Conservation (phyloP, 2,113 vertebrate species). For the Pleuronectes platessa region DNA sequence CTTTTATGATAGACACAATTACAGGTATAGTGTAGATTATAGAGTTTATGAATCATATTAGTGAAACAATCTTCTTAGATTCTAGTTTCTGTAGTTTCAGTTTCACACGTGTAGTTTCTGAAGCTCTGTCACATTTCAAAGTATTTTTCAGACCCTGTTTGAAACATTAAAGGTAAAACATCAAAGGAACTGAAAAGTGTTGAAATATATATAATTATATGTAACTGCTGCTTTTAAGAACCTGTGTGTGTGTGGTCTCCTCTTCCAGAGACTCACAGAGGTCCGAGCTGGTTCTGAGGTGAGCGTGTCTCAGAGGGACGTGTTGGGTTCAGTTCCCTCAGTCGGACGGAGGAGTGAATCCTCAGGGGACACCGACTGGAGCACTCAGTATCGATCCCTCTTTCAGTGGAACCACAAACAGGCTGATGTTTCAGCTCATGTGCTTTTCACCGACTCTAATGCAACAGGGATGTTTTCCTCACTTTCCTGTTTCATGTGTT, state of each 20-base stretch:
- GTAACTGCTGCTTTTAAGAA: neutral
- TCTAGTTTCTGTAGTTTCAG: too few relatives aligned
- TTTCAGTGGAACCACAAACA: slow-evolving; percentile 41
- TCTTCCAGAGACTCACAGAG: neutral
- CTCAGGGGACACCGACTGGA: slow-evolving; percentile 37
- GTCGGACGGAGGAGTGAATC: neutral
- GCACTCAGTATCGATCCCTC: slow-evolving; percentile 36
- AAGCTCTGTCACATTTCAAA: too few relatives aligned
- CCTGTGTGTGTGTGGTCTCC: neutral
- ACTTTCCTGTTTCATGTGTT: slow-evolving; percentile 1
- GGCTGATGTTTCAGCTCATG: slow-evolving; percentile 58
- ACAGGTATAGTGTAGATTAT: too few relatives aligned
- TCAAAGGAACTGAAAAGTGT: too few relatives aligned
- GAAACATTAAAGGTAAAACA: too few relatives aligned
- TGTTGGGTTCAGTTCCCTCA: slow-evolving; percentile 21
- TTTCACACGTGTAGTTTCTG: too few relatives aligned
- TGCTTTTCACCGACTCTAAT: slow-evolving; percentile 12
- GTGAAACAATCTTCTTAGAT: too few relatives aligned
- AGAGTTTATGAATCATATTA: too few relatives aligned
- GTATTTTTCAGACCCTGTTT: too few relatives aligned
- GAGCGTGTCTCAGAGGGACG: neutral
- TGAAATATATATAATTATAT: too few relatives aligned
- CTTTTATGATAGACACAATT: too few relatives aligned
- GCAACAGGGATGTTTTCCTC: slow-evolving; percentile 24
- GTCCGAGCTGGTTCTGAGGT: neutral